Base-by-base conservation (phyloP, 2,797 vertebrate species). In the Phataginus tricuspis region DNA sequence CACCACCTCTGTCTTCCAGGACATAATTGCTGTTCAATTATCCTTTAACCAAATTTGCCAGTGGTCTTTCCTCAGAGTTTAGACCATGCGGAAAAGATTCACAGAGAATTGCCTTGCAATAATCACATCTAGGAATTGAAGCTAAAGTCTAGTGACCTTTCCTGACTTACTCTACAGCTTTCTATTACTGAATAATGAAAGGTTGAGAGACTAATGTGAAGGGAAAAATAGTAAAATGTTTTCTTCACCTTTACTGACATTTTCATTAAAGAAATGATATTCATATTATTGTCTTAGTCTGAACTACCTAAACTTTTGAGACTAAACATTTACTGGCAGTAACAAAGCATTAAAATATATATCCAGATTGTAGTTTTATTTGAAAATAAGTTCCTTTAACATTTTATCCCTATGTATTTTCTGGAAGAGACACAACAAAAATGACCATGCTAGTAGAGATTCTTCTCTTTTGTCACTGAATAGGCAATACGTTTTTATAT, bases 281-380 rank as follows among this genome's bases (percentile, higher is more conserved):
- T 90, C 21, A n/a, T 82, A 69, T 91, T 66, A 96, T 37, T 88
- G 59, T 27, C 61, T 88, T 90, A 64, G 49, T 86, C 27, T 15
- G 61, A 75, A 69, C 12, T 29, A 84, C 27, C 19, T 25, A 42
- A 71, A 68, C 19, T 39, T 49, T 89, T 68, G 9, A 86, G 21
- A 31, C 3, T 88, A 93, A 64, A 37, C 18, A 88, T 85, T 91
- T 66, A 55, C 5, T 57, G 4, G 25, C 29, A 91, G 29, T 75
- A 80, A 80, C 6, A 75, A 49, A 57, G 2, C 3, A 90, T 25
- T 82, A 87, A 29, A 69, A 29, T 27, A 29, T 23, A 91, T 84
- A 79, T 80, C 69, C 39, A 80, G 23, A 79, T 15, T 34, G 2
- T 21, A 75, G 53, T 8, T 55, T 15, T 64, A 55, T 25, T 86